These are phyloP conservation scores for Heliothis peltigera DNA, from an alignment of 2,888 invertebrate genomes.

Conservation along the genomic window DNA sequence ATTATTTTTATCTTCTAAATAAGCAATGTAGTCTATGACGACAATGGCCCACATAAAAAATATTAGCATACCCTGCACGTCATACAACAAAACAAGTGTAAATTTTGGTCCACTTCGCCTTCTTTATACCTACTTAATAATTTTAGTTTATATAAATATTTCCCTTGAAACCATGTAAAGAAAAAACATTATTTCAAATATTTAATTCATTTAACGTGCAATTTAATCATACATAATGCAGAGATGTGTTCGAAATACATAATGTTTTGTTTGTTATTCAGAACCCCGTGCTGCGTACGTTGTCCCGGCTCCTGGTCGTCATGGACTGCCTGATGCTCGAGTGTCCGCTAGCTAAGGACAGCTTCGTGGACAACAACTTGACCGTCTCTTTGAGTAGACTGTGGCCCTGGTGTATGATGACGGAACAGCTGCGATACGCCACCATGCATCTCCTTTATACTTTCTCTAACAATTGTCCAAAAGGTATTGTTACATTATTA, in stretches of 20 bases:
- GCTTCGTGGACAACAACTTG: slow-evolving; percentile 88
- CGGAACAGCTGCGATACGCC: slow-evolving; percentile 87
- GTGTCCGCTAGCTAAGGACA: slow-evolving; percentile 87
- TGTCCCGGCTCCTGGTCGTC: slow-evolving; percentile 89
- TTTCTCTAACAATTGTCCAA: slow-evolving; percentile 90
- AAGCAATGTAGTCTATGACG: background rate
- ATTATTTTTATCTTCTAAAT: background rate
- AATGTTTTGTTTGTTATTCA: slow-evolving; percentile 56
- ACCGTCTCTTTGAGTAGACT: slow-evolving; percentile 91
- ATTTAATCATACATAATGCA: slow-evolving; percentile 25
- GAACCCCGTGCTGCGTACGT: slow-evolving; percentile 89
- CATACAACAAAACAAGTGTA: slow-evolving; percentile 12
- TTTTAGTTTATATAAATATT: slow-evolving; percentile 14
- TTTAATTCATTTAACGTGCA: slow-evolving; percentile 22
- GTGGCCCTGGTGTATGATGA: slow-evolving; percentile 92
- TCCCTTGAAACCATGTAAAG: slow-evolving; percentile 1
- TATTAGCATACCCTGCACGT: slow-evolving; percentile 4
- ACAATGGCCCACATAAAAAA: background rate
- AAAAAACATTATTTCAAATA: slow-evolving; percentile 7
- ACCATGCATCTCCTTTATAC: slow-evolving; percentile 90
- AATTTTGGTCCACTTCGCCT: slow-evolving; percentile 17
- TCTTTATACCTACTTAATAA: background rate
- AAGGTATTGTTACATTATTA: slow-evolving; percentile 82
- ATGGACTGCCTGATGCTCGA: slow-evolving; percentile 90
- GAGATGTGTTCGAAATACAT: slow-evolving; percentile 22